A percentile compares a stretch with the other conserved stretches of the same genome.
Evolutionary conservation across 2,888 invertebrate species (phyloP).

Genomic region (Candidula unifasciata): DNA sequence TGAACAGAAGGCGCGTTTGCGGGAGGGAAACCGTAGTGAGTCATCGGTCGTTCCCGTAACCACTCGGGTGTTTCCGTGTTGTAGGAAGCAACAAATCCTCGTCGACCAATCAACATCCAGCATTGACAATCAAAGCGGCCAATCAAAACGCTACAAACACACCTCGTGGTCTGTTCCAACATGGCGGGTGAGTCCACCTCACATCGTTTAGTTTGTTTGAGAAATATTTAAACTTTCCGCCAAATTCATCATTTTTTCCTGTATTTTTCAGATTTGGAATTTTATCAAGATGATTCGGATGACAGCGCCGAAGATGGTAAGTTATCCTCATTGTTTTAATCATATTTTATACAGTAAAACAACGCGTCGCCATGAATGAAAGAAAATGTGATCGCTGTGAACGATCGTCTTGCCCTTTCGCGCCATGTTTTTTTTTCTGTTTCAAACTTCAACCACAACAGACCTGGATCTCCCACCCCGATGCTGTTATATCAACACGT

Average conservation of each 20-base stretch:
- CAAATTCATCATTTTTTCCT: constrained; percentile 60
- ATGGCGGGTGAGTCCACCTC: constrained; percentile 77
- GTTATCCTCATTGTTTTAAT: constrained; percentile 55
- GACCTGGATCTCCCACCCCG: background rate
- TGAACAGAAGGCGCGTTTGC: constrained; percentile 45
- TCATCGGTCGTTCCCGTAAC: constrained; percentile 66
- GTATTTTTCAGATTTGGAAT: constrained; percentile 75
- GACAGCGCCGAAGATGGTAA: constrained; percentile 73
- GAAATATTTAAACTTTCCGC: constrained; percentile 64
- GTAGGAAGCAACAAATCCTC: constrained; percentile 60
- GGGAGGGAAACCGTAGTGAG: constrained; percentile 52
- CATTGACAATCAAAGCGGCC: constrained; percentile 56
- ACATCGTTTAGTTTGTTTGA: constrained; percentile 71
- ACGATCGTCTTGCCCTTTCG: constrained; percentile 59
- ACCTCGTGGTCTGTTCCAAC: constrained; percentile 75
- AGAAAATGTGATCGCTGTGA: constrained; percentile 61
- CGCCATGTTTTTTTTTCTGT: constrained; percentile 48
- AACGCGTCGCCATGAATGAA: constrained; percentile 33
- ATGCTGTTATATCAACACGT: background rate
- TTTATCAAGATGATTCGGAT: constrained; percentile 72
- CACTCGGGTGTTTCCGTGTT: constrained; percentile 64
- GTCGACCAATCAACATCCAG: constrained; percentile 65
- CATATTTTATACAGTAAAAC: constrained; percentile 10
- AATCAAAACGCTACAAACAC: constrained; percentile 61
- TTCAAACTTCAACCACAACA: background rate